A percentile compares a stretch with the other conserved stretches of the same genome.
Evolutionary conservation across 92 coral and sea anemone species (phyloP).

Genomic region (Parazoanthus darwini): DNA sequence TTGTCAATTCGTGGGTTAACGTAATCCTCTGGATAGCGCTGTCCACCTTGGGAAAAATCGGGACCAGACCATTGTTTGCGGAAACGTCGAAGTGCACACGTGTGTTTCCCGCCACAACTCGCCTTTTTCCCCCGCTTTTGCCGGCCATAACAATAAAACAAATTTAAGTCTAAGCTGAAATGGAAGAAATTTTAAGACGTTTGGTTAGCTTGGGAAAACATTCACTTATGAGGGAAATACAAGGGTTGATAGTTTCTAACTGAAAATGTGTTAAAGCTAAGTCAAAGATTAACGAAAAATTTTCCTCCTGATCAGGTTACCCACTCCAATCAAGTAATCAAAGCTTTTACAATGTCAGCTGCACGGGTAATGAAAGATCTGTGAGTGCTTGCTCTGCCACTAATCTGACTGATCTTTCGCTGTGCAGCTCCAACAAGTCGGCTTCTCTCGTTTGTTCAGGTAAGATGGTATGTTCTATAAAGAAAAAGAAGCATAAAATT

Average conservation of each 20-base stretch:
- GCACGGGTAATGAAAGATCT: conserved; percentile 65
- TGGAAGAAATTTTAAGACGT: too few species aligned
- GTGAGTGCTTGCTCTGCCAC: conserved; percentile 53
- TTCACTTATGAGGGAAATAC: neutral
- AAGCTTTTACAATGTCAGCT: conserved; percentile 52
- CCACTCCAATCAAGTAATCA: neutral
- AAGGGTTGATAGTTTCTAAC: neutral
- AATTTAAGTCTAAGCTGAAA: neutral
- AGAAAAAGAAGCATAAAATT: neutral
- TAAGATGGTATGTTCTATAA: conserved; percentile 14
- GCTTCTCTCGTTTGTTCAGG: conserved; percentile 67
- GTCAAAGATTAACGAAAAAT: neutral
- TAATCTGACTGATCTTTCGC: conserved; percentile 34
- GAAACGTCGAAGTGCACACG: neutral
- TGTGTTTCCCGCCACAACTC: neutral
- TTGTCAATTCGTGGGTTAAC: too few species aligned
- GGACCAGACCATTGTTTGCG: neutral
- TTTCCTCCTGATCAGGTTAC: conserved; percentile 5
- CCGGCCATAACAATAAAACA: neutral
- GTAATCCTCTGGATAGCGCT: too few species aligned
- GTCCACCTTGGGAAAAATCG: too few species aligned
- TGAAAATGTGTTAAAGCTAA: neutral
- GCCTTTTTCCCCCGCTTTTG: neutral
- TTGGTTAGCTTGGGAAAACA: neutral
- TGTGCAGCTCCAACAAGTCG: conserved; percentile 53